Base-by-base conservation (phyloP, 2,888 invertebrate genomes). In the Xestobium rufovillosum region DNA sequence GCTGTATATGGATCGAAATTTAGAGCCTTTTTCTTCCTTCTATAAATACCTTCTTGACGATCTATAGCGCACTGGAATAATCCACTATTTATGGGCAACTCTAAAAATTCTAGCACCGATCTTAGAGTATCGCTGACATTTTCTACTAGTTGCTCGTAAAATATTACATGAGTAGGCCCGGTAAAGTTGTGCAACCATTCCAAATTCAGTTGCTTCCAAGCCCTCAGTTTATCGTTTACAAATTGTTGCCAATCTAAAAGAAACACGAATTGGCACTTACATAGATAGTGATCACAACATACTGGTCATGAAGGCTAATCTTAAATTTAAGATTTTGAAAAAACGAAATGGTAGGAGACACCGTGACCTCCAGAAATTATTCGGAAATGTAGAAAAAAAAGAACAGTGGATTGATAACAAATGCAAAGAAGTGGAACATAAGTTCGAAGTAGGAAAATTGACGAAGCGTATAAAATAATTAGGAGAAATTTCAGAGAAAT, bases 1-100 rank as follows among this genome's bases (percentile, higher is more conserved):
- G 68, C 59, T 1, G 79, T 77, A 59, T 74, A 85, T 0, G 84
- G 84, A 49, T 85, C 82, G 51, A 84, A 83, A 51, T 73, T 70
- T 33, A 76, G 60, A 12, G 75, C 66, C 38, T 79, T 73, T 52
- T 76, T 78, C 52, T 75, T 76, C 3, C 85, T 67, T 39, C 82
- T 66, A 59, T 83, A 85, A 38, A 85, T 84, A 2, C 85, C 84
- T 42, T 65, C 64, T 41, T 59, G 58, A 3, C 61, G 45, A 27
- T 61, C 58, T n/a, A 65, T 40, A 3, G 65, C 65, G 40, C 65
- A 65, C 26, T 54, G 38, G 38, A 64, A 60, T 12, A 56, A 46
- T 10, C 48, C 43, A 10, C 49, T 44, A 12, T 59, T 44, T 3
- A 64, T 49, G 11, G 47, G 43, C 11, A 46, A 13, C 43, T 73